A percentile compares a stretch with the other conserved stretches of the same genome.
These are phyloP conservation scores for Mellilla xanthometata DNA, from an alignment of 2,888 invertebrate genomes.

Conservation along the genomic window DNA sequence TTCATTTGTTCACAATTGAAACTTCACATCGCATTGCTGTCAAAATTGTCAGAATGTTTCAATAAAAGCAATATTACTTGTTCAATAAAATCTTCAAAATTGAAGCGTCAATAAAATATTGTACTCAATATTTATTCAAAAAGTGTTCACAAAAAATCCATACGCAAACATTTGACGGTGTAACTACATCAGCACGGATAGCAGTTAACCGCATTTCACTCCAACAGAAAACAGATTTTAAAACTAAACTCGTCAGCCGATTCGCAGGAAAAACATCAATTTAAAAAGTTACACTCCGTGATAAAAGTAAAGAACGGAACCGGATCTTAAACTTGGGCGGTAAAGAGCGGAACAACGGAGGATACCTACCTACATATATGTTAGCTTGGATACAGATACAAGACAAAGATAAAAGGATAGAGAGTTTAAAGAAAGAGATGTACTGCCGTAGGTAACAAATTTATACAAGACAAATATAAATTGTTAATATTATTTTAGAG, in stretches of 20 bases:
- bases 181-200: conserved; percentile 34
- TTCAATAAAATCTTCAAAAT: no score
- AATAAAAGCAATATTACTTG: no score
- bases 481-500: no score
- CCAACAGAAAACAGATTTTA: conserved; percentile 52
- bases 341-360: conserved; percentile 35
- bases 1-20: no score
- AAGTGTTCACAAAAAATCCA: conserved; percentile 7
- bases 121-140: no score
- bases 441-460: no score
- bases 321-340: conserved; percentile 43
- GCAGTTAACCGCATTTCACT: conserved; percentile 46
- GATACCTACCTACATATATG: not conserved
- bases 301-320: conserved; percentile 45
- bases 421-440: no score
- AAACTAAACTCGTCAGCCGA: conserved; percentile 51
- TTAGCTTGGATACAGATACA: no score
- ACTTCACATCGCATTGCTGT: no score
- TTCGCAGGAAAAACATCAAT: conserved; percentile 57
- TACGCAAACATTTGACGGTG: conserved; percentile 15
- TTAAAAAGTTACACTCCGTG: conserved; percentile 52
- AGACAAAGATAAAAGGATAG: not conserved
- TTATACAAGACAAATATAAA: no score
- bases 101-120: no score
- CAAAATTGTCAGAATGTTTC: no score